These are phyloP conservation scores for Chrysolina haemoptera DNA, from an alignment of 2,888 invertebrate species.

Conservation along the genomic window DNA sequence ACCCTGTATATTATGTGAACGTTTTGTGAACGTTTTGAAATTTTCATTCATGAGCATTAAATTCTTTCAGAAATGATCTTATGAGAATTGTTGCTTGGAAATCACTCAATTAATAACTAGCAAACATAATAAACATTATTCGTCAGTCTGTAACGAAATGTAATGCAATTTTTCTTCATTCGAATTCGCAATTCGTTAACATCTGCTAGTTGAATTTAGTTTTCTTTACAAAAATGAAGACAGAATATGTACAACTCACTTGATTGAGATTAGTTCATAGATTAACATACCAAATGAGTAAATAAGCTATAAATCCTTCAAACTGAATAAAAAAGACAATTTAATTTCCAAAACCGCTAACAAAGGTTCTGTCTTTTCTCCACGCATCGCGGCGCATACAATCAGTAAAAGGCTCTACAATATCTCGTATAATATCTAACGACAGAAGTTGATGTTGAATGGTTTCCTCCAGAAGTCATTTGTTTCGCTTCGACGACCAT, in stretches of 20 bases:
- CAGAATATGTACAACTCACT: neutral
- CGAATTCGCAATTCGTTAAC: too few species aligned
- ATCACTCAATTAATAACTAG: too few species aligned
- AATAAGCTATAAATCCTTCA: conserved; percentile 1
- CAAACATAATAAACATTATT: too few species aligned
- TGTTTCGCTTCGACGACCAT: conserved; percentile 61
- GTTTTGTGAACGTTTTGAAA: too few species aligned
- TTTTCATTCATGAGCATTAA: too few species aligned
- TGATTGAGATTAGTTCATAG: conserved; percentile 7
- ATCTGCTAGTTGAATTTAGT: too few species aligned
- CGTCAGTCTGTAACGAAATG: too few species aligned
- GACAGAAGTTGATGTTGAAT: conserved; percentile 49
- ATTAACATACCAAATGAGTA: conserved; percentile 9
- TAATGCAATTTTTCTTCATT: too few species aligned
- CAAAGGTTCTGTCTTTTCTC: conserved; percentile 42
- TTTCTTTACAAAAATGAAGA: neutral
- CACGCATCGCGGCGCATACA: conserved; percentile 44
- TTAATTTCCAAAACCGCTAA: conserved; percentile 44
- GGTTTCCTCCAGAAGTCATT: conserved; percentile 58
- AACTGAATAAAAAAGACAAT: conserved; percentile 16
- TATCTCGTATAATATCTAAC: conserved; percentile 47
- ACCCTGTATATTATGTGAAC: too few species aligned
- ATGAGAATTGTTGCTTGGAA: too few species aligned
- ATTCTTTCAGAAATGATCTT: too few species aligned
- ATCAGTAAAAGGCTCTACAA: conserved; percentile 48